Evolutionary conservation across 2,888 invertebrate species (phyloP).

Genomic region (Cephalotes varians): DNA sequence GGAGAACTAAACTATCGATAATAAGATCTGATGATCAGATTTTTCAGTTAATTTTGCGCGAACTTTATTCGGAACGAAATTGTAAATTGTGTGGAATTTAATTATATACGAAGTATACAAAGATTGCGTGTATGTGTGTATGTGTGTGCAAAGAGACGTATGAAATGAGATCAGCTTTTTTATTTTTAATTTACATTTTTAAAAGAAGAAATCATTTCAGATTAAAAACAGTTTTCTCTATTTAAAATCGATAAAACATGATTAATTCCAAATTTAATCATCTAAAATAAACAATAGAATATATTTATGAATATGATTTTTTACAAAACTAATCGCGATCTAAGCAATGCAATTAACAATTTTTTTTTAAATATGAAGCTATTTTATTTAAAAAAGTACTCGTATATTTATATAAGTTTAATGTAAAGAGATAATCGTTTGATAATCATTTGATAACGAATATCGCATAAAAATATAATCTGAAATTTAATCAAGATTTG

Average conservation of each 20-base stretch:
- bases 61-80: not conserved
- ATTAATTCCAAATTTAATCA: not conserved
- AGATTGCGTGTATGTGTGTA: too few species aligned
- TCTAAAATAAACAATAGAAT: not conserved
- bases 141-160: not conserved
- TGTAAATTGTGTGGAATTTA: not conserved
- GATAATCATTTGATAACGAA: not conserved
- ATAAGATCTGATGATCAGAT: not conserved
- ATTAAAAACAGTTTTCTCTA: not conserved
- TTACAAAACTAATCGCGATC: not conserved
- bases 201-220: not conserved
- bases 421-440: not conserved
- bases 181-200: conserved; percentile 15
- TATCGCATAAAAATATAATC: not conserved
- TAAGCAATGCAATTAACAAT: not conserved
- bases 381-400: not conserved
- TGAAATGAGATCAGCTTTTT: not conserved
- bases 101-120: not conserved
- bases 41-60: not conserved
- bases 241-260: not conserved
- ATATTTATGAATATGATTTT: not conserved
- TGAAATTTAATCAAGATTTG: conserved; percentile 13
- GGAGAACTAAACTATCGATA: not conserved
- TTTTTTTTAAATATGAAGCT: not conserved
- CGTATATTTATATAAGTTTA: not conserved